phyloP scores from a whole-genome alignment of 2,797 vertebrate species.

The Gymnocypris eckloni region DNA sequence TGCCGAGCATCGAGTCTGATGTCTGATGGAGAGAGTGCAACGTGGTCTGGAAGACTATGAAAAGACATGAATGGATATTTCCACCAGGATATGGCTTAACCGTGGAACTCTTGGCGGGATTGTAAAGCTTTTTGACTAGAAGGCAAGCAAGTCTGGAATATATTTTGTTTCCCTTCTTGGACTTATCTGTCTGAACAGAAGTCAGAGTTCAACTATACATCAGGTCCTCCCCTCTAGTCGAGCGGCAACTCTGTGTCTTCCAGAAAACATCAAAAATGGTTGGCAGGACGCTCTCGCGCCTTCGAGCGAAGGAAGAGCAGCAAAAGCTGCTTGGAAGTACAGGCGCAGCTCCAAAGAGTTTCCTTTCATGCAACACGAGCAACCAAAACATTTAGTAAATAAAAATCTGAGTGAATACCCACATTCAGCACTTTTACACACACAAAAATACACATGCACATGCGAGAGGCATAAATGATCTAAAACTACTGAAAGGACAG shows the following conservation, averaged over 20 bases:
- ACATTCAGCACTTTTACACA: slow-evolving; percentile 37
- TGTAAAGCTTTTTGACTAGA: slow-evolving; percentile 53
- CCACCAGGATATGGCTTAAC: slow-evolving; percentile 43
- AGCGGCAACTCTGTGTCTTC: slow-evolving; percentile 61
- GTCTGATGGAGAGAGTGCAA: slow-evolving; percentile 80
- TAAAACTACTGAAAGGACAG: slow-evolving; percentile 9
- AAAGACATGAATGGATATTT: slow-evolving; percentile 53
- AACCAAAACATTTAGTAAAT: slow-evolving; percentile 45
- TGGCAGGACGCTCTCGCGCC: slow-evolving; percentile 43
- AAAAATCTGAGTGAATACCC: slow-evolving; percentile 23
- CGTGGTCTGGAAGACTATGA: slow-evolving; percentile 5
- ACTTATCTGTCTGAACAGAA: slow-evolving; percentile 49
- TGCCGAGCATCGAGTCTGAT: slow-evolving; percentile 99
- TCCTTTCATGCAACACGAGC: slow-evolving; percentile 43
- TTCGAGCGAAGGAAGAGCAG: slow-evolving; percentile 25
- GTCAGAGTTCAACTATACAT: slow-evolving; percentile 49
- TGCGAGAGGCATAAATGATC: slow-evolving; percentile 17
- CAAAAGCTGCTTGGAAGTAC: slow-evolving; percentile 47
- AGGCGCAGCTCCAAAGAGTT: slow-evolving; percentile 58
- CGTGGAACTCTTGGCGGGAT: slow-evolving; percentile 42
- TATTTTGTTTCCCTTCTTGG: slow-evolving; percentile 54
- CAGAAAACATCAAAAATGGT: slow-evolving; percentile 52
- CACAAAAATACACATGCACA: slow-evolving; percentile 32
- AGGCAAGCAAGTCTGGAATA: slow-evolving; percentile 42
- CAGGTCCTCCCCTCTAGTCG: slow-evolving; percentile 59